These are phyloP conservation scores for Eupithecia centaureata DNA, from an alignment of 2,888 invertebrate genomes.

Conservation along the genomic window DNA sequence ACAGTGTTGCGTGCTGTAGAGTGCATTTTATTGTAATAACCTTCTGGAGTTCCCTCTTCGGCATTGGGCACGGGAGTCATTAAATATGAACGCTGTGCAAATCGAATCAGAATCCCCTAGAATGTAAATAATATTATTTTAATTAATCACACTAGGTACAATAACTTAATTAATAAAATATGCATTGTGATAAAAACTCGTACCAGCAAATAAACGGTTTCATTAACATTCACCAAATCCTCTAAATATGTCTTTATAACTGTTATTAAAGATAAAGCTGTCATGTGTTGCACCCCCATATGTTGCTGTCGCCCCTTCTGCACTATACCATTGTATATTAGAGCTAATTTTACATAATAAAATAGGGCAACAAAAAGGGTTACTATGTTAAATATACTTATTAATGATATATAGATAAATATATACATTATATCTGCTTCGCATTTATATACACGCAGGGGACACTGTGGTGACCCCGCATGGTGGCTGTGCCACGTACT, in stretches of 20 bases:
- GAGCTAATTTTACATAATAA: too few relatives aligned
- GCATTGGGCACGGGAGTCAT: constrained; percentile 23
- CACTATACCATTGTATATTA: too few relatives aligned
- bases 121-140: constrained; percentile 7
- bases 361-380: too few relatives aligned
- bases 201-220: constrained; percentile 13
- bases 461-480: too few relatives aligned
- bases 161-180: background rate
- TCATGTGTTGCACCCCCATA: constrained; percentile 28
- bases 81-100: constrained; percentile 14
- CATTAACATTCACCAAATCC: background rate
- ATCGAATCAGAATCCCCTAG: constrained; percentile 16
- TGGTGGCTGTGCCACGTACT: too few relatives aligned
- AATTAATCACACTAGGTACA: background rate
- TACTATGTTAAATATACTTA: too few relatives aligned
- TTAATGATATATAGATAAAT: too few relatives aligned
- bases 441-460: too few relatives aligned
- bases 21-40: constrained; percentile 21
- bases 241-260: constrained; percentile 4
- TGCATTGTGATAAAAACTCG: background rate
- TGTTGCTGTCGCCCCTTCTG: too few relatives aligned
- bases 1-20: constrained; percentile 8
- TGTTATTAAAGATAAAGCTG: constrained; percentile 15
- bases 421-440: too few relatives aligned
- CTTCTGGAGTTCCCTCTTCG: constrained; percentile 13